Conservation (phyloP, 2,888 invertebrate species). For the Drepana falcataria region DNA sequence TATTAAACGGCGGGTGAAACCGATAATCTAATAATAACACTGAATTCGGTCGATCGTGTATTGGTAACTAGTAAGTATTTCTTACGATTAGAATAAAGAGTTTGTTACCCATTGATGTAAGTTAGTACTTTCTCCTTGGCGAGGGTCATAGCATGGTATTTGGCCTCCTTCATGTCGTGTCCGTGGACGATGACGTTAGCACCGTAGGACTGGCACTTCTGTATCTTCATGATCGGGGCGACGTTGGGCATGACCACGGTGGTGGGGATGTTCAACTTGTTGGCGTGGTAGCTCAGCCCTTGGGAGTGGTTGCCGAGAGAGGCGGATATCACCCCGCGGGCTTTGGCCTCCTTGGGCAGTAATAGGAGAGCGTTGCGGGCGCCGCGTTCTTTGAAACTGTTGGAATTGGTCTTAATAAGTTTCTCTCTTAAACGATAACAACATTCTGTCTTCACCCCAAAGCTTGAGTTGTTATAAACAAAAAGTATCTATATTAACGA, state of each 20-base stretch:
- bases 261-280: conserved; percentile 82
- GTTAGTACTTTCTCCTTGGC: conserved; percentile 83
- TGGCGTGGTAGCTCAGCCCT: conserved; percentile 87
- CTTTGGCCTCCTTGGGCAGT: conserved; percentile 84
- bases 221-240: conserved; percentile 97
- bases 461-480: too few relatives aligned
- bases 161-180: conserved; percentile 90
- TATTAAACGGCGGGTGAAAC: too few relatives aligned
- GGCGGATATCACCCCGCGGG: conserved; percentile 92
- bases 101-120: conserved; percentile 91
- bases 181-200: conserved; percentile 92
- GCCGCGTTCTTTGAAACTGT: conserved; percentile 95
- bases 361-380: conserved; percentile 91
- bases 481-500: too few relatives aligned
- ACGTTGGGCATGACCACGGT: conserved; percentile 97
- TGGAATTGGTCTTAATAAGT: conserved; percentile 10
- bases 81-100: too few relatives aligned
- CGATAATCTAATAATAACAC: too few relatives aligned
- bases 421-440: background rate
- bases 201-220: conserved; percentile 89
- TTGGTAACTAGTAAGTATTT: too few relatives aligned
- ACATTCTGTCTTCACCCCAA: too few relatives aligned
- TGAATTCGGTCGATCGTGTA: too few relatives aligned
- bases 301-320: conserved; percentile 97
- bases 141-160: conserved; percentile 86